A percentile compares a stretch with the other conserved stretches of the same genome.
Conservation (phyloP, 2,888 invertebrate genomes). For the Ochropacha duplaris region DNA sequence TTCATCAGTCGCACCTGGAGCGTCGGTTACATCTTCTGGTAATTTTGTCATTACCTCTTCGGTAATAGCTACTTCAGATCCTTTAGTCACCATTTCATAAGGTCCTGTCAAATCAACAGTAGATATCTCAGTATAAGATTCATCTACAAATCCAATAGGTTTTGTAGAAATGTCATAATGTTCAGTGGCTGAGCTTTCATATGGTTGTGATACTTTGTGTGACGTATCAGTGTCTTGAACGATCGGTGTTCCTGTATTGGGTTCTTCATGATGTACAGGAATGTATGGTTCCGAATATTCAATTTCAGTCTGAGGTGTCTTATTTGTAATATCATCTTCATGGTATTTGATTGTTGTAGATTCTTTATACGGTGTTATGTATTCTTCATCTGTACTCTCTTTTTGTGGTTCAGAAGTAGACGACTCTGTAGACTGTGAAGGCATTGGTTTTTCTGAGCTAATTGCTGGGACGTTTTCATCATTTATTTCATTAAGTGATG, state of each 20-base stretch:
- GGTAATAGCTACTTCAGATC: constrained; percentile 2
- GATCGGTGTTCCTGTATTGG: not conserved
- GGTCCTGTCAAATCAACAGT: not conserved
- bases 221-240: not conserved
- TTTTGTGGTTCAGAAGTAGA: not conserved
- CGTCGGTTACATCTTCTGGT: constrained; percentile 5
- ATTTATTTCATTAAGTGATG: not conserved
- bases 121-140: not conserved
- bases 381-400: not conserved
- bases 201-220: not conserved
- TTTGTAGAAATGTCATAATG: not conserved
- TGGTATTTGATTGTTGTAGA: not conserved
- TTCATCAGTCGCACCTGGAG: not conserved
- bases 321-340: not conserved
- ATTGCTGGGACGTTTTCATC: not conserved
- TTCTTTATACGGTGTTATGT: not conserved
- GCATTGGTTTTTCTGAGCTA: not conserved
- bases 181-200: not conserved
- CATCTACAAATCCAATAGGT: not conserved
- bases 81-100: not conserved
- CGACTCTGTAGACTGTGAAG: not conserved
- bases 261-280: not conserved
- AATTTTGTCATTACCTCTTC: constrained; percentile 12
- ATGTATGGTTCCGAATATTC: not conserved
- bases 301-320: not conserved